A percentile compares a stretch with the other conserved stretches of the same genome.
phyloP scores from a whole-genome alignment of 2,113 vertebrate genomes.

The Chlamydotis undulata region DNA sequence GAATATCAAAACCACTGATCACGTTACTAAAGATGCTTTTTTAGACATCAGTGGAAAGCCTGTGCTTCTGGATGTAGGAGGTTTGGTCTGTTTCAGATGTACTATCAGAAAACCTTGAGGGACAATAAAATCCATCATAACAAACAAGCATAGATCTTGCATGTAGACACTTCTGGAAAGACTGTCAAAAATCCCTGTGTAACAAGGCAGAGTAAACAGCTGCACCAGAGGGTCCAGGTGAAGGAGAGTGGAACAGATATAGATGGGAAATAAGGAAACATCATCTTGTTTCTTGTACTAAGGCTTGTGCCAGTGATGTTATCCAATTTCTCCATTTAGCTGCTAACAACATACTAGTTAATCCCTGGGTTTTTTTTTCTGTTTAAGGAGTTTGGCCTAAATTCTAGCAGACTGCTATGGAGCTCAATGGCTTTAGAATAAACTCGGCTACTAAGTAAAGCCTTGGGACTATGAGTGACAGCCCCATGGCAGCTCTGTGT shows the following conservation, averaged over 20 bases:
- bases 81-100: rapidly evolving
- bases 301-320: not conserved
- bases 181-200: not conserved
- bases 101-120: not conserved
- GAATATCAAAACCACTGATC: not conserved
- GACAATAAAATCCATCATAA: rapidly evolving
- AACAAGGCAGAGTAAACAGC: rapidly evolving
- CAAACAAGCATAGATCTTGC: not conserved
- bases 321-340: not conserved
- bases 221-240: no score
- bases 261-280: not conserved
- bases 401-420: not conserved
- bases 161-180: not conserved
- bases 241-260: not conserved
- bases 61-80: rapidly evolving
- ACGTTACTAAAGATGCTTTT: not conserved
- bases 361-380: not conserved
- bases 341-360: not conserved
- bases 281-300: not conserved
- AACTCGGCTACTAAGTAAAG: not conserved
- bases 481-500: rapidly evolving
- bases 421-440: not conserved
- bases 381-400: not conserved
- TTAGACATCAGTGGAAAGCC: not conserved
- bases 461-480: not conserved